Percentiles rank a stretch among this genome's conserved stretches.
Evolutionary conservation across 1,140 invertebrate genomes (phyloP).

Genomic region (Colletes gigas): DNA sequence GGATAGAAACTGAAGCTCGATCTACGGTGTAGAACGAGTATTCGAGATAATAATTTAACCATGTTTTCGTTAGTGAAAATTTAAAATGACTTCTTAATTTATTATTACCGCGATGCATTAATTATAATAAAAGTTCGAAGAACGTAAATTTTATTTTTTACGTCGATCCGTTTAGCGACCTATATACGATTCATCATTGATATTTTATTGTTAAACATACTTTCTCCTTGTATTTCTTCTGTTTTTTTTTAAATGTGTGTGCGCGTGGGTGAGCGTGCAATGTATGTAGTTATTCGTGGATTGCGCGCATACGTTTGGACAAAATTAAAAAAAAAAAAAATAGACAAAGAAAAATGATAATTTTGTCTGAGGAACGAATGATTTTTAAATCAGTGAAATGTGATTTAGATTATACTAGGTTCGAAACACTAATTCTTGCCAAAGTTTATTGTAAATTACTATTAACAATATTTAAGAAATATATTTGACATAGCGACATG

Average conservation of each 20-base stretch:
- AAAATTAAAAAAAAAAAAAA: constrained; percentile 4
- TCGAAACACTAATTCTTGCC: constrained; percentile 42
- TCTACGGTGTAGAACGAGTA: constrained; percentile 41
- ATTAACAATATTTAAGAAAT: constrained; percentile 24
- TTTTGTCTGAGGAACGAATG: constrained; percentile 10
- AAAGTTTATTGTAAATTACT: constrained; percentile 45
- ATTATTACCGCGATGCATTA: constrained; percentile 41
- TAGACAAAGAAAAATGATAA: neutral
- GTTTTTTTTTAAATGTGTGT: constrained; percentile 13
- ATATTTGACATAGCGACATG: constrained; percentile 15
- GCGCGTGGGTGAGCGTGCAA: neutral
- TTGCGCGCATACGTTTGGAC: constrained; percentile 11
- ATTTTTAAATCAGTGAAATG: neutral
- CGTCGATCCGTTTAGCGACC: constrained; percentile 19
- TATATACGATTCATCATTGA: constrained; percentile 12
- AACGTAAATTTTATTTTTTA: neutral
- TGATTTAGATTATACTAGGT: constrained; percentile 9
- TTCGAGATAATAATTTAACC: constrained; percentile 30
- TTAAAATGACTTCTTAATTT: constrained; percentile 10
- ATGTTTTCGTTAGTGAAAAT: neutral
- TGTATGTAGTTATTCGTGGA: constrained; percentile 25
- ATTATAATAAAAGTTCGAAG: constrained; percentile 41
- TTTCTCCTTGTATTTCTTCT: neutral
- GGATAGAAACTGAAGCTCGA: constrained; percentile 33
- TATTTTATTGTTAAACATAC: constrained; percentile 12